Evolutionary conservation across 2,888 invertebrate genomes (phyloP).

Genomic region (Tiliacea aurago): DNA sequence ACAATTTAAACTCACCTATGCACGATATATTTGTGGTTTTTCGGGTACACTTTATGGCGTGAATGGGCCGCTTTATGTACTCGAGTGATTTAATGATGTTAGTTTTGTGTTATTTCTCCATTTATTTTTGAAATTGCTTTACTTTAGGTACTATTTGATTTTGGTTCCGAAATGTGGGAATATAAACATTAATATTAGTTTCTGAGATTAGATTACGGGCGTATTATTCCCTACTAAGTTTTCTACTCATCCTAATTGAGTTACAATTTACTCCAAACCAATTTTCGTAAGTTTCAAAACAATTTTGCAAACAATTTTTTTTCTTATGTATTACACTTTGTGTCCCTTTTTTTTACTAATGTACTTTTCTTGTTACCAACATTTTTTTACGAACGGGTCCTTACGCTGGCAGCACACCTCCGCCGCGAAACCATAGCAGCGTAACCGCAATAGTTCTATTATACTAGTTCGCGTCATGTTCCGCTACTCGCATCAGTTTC

Average conservation of each 20-base stretch:
- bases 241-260: constrained; percentile 1
- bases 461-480: too few relatives aligned
- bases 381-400: background rate
- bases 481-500: too few relatives aligned
- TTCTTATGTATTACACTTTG: too few relatives aligned
- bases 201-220: background rate
- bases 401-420: too few relatives aligned
- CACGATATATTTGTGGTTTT: constrained; percentile 65
- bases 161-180: constrained; percentile 8
- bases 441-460: too few relatives aligned
- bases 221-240: background rate
- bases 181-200: background rate
- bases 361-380: background rate
- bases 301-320: background rate
- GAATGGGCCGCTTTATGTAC: constrained; percentile 66
- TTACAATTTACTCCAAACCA: background rate
- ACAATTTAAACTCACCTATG: constrained; percentile 77
- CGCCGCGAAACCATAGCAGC: too few relatives aligned
- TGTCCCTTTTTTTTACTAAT: background rate
- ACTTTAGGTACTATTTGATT: background rate
- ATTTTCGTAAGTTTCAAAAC: constrained; percentile 1
- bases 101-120: constrained; percentile 42
- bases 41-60: constrained; percentile 62
- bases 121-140: constrained; percentile 29
- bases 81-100: constrained; percentile 62